Evolutionary conservation across 2,113 vertebrate genomes (phyloP).

Genomic region (Strix uralensis): DNA sequence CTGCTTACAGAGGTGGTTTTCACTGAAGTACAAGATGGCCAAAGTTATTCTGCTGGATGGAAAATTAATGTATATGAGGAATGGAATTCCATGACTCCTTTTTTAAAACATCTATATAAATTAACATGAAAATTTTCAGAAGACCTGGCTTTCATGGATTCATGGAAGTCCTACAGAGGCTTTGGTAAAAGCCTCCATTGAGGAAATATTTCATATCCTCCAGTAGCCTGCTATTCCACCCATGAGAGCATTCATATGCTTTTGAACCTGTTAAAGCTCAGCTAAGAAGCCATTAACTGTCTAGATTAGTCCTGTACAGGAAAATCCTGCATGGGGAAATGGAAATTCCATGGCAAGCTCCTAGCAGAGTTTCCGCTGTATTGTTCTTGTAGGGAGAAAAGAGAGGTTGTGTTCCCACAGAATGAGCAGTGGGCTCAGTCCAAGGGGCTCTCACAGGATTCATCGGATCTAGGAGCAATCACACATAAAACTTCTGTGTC

Average conservation of each 20-base stretch:
- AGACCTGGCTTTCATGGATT: slow-evolving; percentile 32
- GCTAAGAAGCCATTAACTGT: slow-evolving; percentile 28
- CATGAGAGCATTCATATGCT: slow-evolving; percentile 16
- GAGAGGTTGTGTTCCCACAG: neutral
- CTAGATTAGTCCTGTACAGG: slow-evolving; percentile 7
- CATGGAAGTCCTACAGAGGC: slow-evolving; percentile 38
- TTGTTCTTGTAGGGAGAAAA: slow-evolving; percentile 26
- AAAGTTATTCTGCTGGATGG: slow-evolving; percentile 51
- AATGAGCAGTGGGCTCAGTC: neutral
- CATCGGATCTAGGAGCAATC: neutral
- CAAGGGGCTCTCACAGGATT: neutral
- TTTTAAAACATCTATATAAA: slow-evolving; percentile 57
- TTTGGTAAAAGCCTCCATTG: slow-evolving; percentile 42
- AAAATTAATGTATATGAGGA: slow-evolving; percentile 60
- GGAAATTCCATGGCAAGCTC: slow-evolving; percentile 17
- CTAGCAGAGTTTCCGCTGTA: neutral
- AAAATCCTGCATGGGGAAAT: slow-evolving; percentile 8
- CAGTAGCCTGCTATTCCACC: slow-evolving; percentile 45
- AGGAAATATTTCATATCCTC: slow-evolving; percentile 64
- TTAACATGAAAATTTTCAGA: slow-evolving; percentile 51
- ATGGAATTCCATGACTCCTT: slow-evolving; percentile 60
- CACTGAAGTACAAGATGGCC: slow-evolving; percentile 30
- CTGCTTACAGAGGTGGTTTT: slow-evolving; percentile 60
- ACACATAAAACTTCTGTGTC: neutral
- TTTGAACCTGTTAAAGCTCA: slow-evolving; percentile 34